These are phyloP conservation scores for Anarhynchus alexandrinus DNA, from an alignment of 2,113 vertebrate genomes.

Conservation along the genomic window DNA sequence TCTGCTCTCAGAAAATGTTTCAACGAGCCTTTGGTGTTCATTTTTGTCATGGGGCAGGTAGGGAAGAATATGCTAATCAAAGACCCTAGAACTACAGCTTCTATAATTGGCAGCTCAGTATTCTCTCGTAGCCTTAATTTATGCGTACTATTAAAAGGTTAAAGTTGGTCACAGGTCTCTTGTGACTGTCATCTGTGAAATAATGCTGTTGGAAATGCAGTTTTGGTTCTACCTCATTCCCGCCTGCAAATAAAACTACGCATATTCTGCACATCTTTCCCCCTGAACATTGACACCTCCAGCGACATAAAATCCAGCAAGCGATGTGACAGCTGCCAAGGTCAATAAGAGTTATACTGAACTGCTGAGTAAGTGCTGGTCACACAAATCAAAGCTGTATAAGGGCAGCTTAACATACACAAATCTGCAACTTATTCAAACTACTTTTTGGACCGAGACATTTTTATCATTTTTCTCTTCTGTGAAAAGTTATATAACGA, in stretches of 20 bases:
- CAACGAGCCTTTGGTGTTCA: constrained; percentile 7
- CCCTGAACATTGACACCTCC: constrained; percentile 61
- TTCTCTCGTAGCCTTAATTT: constrained; percentile 8
- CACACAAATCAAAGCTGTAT: constrained; percentile 65
- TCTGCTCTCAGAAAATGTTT: not conserved
- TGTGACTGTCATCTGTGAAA: constrained; percentile 43
- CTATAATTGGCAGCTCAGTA: constrained; percentile 43
- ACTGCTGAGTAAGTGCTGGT: constrained; percentile 68
- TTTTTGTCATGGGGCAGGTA: not conserved
- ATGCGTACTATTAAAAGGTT: constrained; percentile 34
- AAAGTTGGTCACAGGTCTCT: constrained; percentile 47
- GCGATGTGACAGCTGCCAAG: constrained; percentile 71
- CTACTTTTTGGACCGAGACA: constrained; percentile 29
- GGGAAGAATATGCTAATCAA: constrained; percentile 37
- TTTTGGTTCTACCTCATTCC: constrained; percentile 34
- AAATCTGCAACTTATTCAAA: constrained; percentile 57
- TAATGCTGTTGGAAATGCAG: constrained; percentile 51
- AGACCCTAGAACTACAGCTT: not conserved
- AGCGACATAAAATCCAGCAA: constrained; percentile 63
- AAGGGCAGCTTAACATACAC: constrained; percentile 59
- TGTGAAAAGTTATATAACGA: not conserved
- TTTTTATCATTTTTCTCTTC: constrained; percentile 41
- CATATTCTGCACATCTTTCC: constrained; percentile 37
- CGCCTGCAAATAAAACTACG: constrained; percentile 49
- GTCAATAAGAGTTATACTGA: constrained; percentile 71